A percentile compares a stretch with the other conserved stretches of the same genome.
phyloP scores from a whole-genome alignment of 2,888 invertebrate genomes.

The Drosophila merina region DNA sequence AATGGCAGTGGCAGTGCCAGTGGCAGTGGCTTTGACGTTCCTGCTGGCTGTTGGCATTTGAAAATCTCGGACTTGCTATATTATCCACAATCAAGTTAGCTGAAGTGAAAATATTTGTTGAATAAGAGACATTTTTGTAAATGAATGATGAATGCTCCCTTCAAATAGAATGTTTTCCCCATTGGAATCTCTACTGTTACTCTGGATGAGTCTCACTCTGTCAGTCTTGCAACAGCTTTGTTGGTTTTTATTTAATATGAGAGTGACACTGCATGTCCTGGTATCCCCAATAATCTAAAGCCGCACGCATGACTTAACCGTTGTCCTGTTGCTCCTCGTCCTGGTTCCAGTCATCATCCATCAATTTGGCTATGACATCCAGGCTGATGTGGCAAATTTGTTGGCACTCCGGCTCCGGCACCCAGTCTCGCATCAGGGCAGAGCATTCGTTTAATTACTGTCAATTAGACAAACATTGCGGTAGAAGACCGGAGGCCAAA shows the following conservation, averaged over 20 bases:
- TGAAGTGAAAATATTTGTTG: not conserved
- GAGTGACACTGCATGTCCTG: slow-evolving; percentile 55
- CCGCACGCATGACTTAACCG: slow-evolving; percentile 43
- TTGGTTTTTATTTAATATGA: slow-evolving; percentile 40
- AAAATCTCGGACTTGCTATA: slow-evolving; percentile 26
- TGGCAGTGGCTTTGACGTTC: slow-evolving; percentile 22
- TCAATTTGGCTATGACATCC: slow-evolving; percentile 48
- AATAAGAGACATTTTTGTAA: not conserved
- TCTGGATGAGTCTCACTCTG: slow-evolving; percentile 20
- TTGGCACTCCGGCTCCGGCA: slow-evolving; percentile 13
- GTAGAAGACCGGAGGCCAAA: slow-evolving; percentile 19
- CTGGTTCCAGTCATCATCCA: slow-evolving; percentile 55
- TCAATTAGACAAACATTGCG: slow-evolving; percentile 67
- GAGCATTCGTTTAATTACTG: slow-evolving; percentile 59
- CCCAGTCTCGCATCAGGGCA: not conserved
- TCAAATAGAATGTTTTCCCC: not conserved
- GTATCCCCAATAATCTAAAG: slow-evolving; percentile 12
- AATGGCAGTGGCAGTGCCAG: slow-evolving; percentile 46
- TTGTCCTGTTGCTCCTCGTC: slow-evolving; percentile 16
- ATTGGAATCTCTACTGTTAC: slow-evolving; percentile 10
- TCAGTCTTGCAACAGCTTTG: slow-evolving; percentile 56
- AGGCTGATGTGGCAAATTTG: slow-evolving; percentile 51
- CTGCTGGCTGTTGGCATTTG: slow-evolving; percentile 49
- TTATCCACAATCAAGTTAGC: not conserved
- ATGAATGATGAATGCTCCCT: not conserved